phyloP scores from a whole-genome alignment of 2,113 vertebrate species.

The Brachyistius frenatus region DNA sequence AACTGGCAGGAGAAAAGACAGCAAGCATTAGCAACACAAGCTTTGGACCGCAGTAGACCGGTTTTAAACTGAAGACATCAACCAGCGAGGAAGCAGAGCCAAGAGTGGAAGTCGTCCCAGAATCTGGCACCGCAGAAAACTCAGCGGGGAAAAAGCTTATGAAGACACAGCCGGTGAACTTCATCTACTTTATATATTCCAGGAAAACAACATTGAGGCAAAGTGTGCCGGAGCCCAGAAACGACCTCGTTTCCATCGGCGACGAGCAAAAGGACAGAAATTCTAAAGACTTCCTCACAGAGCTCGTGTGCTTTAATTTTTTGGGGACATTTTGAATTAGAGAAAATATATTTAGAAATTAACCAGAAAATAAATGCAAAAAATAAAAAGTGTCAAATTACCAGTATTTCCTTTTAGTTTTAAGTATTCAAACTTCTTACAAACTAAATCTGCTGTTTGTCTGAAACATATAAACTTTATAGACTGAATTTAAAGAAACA shows the following conservation, averaged over 20 bases:
- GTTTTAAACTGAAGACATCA: conserved; percentile 30
- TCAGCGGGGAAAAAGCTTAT: conserved; percentile 10
- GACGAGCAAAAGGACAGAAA: not conserved
- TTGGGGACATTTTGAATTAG: too few species aligned
- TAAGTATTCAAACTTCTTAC: too few species aligned
- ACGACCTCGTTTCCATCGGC: not conserved
- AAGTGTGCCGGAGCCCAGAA: not conserved
- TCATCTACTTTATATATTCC: conserved; percentile 11
- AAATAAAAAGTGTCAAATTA: too few species aligned
- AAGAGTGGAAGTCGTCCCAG: conserved; percentile 50
- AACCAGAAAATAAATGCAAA: too few species aligned
- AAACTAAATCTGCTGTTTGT: too few species aligned
- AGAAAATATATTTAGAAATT: too few species aligned
- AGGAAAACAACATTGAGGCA: conserved; percentile 4
- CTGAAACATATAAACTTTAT: too few species aligned
- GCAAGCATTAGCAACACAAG: conserved; percentile 52
- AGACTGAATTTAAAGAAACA: too few species aligned
- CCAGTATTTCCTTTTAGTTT: too few species aligned
- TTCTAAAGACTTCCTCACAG: too few species aligned
- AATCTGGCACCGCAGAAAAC: conserved; percentile 17
- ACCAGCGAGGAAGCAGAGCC: conserved; percentile 39
- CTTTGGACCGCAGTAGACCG: conserved; percentile 42
- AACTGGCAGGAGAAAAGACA: conserved; percentile 83
- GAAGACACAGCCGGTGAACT: conserved; percentile 6
- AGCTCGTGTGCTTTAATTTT: too few species aligned